Evolutionary conservation across 2,113 vertebrate genomes (phyloP).

Genomic region (Ahaetulla prasina): DNA sequence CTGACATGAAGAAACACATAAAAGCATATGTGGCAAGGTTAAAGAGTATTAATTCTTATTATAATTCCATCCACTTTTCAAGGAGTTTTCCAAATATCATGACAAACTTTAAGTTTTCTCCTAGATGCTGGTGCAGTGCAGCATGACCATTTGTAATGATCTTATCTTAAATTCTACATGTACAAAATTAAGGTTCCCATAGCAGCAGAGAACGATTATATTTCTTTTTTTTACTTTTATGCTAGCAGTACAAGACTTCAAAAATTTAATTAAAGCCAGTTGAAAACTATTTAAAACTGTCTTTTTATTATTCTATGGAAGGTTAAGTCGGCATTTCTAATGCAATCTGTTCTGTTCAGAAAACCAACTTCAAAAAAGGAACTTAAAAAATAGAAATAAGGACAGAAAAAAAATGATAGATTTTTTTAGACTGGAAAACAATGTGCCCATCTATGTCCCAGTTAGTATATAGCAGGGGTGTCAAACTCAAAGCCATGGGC

Average conservation of each 20-base stretch:
- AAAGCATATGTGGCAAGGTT: neutral
- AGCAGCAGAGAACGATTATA: neutral
- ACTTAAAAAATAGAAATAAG: neutral
- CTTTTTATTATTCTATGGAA: neutral
- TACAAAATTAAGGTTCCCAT: neutral
- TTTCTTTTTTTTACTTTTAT: neutral
- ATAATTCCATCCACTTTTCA: neutral
- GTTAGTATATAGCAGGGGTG: neutral
- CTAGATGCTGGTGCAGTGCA: neutral
- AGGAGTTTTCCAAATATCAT: neutral
- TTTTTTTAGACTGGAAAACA: neutral
- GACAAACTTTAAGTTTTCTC: neutral
- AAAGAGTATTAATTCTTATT: neutral
- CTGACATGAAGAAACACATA: neutral
- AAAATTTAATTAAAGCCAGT: neutral
- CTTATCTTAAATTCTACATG: neutral
- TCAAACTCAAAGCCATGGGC: too few relatives aligned
- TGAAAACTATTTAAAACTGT: neutral
- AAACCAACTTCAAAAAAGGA: neutral
- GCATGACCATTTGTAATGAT: conserved; percentile 11
- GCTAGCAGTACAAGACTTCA: neutral
- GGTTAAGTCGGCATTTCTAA: neutral
- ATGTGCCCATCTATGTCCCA: neutral
- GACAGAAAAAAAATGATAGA: neutral
- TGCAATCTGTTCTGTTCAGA: neutral